phyloP scores from a whole-genome alignment of 2,797 vertebrate species.

The Xyrichtys novacula region DNA sequence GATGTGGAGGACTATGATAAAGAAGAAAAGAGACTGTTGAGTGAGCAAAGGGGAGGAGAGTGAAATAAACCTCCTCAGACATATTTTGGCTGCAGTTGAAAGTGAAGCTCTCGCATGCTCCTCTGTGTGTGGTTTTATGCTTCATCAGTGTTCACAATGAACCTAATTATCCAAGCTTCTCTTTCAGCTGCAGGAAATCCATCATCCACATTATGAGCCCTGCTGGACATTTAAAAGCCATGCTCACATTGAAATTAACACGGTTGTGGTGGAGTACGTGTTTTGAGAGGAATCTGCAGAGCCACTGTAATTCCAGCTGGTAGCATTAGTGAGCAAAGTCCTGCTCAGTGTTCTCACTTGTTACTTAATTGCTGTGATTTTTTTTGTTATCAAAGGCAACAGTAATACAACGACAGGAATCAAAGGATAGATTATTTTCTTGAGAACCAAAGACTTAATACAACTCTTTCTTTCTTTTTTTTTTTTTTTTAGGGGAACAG shows the following conservation, averaged over 20 bases:
- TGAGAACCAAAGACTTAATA: background rate
- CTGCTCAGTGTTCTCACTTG: constrained; percentile 36
- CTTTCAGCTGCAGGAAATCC: constrained; percentile 69
- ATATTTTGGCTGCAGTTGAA: constrained; percentile 74
- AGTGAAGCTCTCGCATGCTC: constrained; percentile 65
- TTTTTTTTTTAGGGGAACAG: constrained; percentile 50
- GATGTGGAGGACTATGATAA: constrained; percentile 50
- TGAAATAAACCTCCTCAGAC: constrained; percentile 57
- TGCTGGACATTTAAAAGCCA: constrained; percentile 41
- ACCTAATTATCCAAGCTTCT: constrained; percentile 64
- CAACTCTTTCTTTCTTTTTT: too few species aligned
- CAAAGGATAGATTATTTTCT: background rate
- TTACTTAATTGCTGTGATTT: constrained; percentile 36
- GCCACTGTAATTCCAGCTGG: constrained; percentile 20
- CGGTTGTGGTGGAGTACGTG: constrained; percentile 23
- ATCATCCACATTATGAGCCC: constrained; percentile 60
- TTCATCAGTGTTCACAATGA: constrained; percentile 67
- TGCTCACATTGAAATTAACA: constrained; percentile 30
- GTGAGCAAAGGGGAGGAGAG: constrained; percentile 46
- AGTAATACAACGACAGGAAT: constrained; percentile 30
- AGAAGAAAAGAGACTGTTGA: constrained; percentile 37
- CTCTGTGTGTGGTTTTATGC: constrained; percentile 76
- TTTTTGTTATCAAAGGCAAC: constrained; percentile 36
- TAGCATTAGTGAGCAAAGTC: constrained; percentile 16
- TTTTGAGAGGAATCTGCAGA: constrained; percentile 43